phyloP scores from a whole-genome alignment of 2,888 invertebrate species.

The Drymonia ruficornis region DNA sequence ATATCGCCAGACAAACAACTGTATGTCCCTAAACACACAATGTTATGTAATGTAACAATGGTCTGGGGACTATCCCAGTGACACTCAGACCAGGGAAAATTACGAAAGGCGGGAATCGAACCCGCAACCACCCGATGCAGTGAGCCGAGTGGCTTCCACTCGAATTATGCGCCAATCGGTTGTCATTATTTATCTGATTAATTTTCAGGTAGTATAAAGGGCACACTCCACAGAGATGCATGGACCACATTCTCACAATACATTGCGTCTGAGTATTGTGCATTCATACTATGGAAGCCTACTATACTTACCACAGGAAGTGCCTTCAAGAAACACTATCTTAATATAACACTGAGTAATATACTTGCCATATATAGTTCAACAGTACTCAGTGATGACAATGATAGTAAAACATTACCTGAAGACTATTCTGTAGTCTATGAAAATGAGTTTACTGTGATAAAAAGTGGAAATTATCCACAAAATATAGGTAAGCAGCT shows the following conservation, averaged over 20 bases:
- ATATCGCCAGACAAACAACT: too few species aligned
- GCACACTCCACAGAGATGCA: slow-evolving; percentile 78
- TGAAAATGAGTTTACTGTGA: slow-evolving; percentile 65
- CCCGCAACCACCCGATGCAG: too few species aligned
- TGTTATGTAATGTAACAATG: too few species aligned
- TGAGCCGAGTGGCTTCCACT: too few species aligned
- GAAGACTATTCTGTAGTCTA: slow-evolving; percentile 56
- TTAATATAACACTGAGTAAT: slow-evolving; percentile 76
- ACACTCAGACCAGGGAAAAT: too few species aligned
- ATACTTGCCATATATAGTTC: slow-evolving; percentile 73
- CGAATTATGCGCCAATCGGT: too few species aligned
- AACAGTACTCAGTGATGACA: slow-evolving; percentile 50
- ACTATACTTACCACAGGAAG: slow-evolving; percentile 77
- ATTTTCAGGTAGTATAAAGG: slow-evolving; percentile 72
- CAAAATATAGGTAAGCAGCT: slow-evolving; percentile 52
- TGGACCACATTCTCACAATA: slow-evolving; percentile 74
- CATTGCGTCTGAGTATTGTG: slow-evolving; percentile 70
- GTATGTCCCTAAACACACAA: too few species aligned
- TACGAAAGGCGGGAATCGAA: too few species aligned
- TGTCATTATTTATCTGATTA: slow-evolving; percentile 1
- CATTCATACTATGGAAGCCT: slow-evolving; percentile 67
- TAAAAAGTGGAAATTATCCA: slow-evolving; percentile 52
- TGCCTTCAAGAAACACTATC: slow-evolving; percentile 74
- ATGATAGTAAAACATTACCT: slow-evolving; percentile 49
- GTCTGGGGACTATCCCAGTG: too few species aligned